Conservation (phyloP, 1,140 invertebrate genomes). For the Andrena cerasifolii region DNA sequence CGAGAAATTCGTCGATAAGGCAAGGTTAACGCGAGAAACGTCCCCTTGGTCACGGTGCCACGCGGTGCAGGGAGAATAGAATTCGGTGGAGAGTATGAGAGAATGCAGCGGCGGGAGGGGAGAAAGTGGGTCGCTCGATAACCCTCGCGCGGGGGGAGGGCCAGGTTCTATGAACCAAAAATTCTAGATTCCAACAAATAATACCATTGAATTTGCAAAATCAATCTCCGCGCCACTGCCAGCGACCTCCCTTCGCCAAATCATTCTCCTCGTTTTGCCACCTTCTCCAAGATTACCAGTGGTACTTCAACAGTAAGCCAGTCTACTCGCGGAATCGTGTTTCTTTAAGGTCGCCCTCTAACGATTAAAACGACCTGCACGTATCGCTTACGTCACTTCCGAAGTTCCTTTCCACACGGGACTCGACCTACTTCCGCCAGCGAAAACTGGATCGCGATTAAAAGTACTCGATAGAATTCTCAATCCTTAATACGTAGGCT, state of each 20-base stretch:
- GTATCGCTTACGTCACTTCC: slow-evolving; percentile 6
- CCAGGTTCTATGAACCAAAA: slow-evolving; percentile 54
- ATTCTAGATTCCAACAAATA: slow-evolving; percentile 63
- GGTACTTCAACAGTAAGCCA: not conserved
- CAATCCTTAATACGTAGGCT: too few relatives aligned
- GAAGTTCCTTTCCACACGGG: not conserved
- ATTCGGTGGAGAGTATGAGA: slow-evolving; percentile 43
- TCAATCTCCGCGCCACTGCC: not conserved
- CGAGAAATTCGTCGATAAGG: slow-evolving; percentile 29
- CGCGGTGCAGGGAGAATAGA: slow-evolving; percentile 50
- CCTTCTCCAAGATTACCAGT: not conserved
- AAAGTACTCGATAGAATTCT: too few relatives aligned
- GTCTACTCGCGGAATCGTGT: not conserved
- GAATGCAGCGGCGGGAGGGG: slow-evolving; percentile 38
- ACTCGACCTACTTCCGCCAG: not conserved
- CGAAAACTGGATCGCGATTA: too few relatives aligned
- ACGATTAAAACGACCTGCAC: slow-evolving; percentile 6
- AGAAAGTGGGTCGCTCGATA: slow-evolving; percentile 75
- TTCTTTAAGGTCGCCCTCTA: slow-evolving; percentile 17
- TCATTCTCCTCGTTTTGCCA: not conserved
- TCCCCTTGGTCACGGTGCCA: slow-evolving; percentile 42
- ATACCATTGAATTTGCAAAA: not conserved
- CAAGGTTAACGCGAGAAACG: slow-evolving; percentile 38
- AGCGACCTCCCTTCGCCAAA: too few relatives aligned
- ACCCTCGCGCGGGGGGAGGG: slow-evolving; percentile 54